Evolutionary conservation across 2,113 vertebrate genomes (phyloP).

Genomic region (Centropus unirufus): DNA sequence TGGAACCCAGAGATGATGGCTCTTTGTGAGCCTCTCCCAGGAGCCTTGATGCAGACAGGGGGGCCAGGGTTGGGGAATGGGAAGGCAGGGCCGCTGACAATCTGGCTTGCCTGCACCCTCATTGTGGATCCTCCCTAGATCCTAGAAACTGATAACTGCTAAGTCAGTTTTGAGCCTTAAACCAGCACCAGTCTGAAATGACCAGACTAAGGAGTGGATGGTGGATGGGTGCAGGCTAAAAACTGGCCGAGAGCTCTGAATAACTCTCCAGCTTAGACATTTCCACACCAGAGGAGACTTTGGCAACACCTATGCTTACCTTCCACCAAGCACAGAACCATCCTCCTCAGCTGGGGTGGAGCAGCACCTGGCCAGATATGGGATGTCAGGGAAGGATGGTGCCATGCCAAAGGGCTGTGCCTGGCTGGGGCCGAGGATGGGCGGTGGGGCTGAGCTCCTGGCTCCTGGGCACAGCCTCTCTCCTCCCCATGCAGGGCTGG

Average conservation of each 20-base stretch:
- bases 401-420: not conserved
- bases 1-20: not conserved
- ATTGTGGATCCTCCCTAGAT: not conserved
- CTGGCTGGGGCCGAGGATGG: not conserved
- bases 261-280: not conserved
- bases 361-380: not conserved
- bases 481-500: rapidly evolving
- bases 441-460: not conserved
- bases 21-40: not conserved
- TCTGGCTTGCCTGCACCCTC: not conserved
- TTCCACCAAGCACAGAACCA: not conserved
- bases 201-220: not conserved
- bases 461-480: rapidly evolving
- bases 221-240: constrained; percentile 11
- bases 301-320: not conserved
- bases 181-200: not conserved
- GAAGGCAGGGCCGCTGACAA: not conserved
- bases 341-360: not conserved
- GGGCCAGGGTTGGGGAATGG: not conserved
- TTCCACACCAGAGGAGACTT: not conserved
- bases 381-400: not conserved
- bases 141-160: not conserved
- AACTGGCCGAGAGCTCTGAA: constrained; percentile 3
- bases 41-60: rapidly evolving
- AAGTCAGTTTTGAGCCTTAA: not conserved